These are phyloP conservation scores for Drosophila birchii DNA, from an alignment of 2,888 invertebrate species.

Conservation along the genomic window DNA sequence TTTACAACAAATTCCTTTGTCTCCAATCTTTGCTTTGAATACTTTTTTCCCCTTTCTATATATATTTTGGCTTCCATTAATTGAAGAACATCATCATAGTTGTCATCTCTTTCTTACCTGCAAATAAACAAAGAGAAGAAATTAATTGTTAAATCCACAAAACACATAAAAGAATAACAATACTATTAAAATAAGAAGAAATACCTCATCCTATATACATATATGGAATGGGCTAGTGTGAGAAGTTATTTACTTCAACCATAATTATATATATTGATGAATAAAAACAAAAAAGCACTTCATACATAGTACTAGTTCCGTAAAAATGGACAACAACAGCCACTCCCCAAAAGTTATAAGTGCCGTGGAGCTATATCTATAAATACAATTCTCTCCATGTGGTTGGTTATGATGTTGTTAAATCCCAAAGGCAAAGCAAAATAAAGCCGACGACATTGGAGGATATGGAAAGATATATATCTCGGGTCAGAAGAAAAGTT, in stretches of 20 bases:
- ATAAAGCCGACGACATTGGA: constrained; percentile 17
- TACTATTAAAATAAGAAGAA: constrained; percentile 15
- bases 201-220: not conserved
- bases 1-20: no score
- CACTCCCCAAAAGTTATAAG: constrained; percentile 20
- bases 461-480: constrained; percentile 25
- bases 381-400: constrained; percentile 46
- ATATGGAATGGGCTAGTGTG: constrained; percentile 17
- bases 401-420: constrained; percentile 46
- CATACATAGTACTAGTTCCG: constrained; percentile 10
- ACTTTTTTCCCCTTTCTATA: not conserved
- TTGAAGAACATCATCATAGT: not conserved
- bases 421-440: constrained; percentile 11
- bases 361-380: constrained; percentile 26
- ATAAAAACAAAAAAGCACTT: constrained; percentile 4
- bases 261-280: not conserved
- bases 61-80: constrained; percentile 1
- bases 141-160: constrained; percentile 23
- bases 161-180: constrained; percentile 13
- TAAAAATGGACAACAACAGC: constrained; percentile 26
- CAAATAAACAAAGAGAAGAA: constrained; percentile 34
- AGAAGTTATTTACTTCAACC: constrained; percentile 2
- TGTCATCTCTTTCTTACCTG: constrained; percentile 41
- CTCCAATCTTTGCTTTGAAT: no score
- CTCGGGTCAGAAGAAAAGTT: constrained; percentile 24